Conservation (phyloP, 2,888 invertebrate genomes). For the Cantharis rustica region DNA sequence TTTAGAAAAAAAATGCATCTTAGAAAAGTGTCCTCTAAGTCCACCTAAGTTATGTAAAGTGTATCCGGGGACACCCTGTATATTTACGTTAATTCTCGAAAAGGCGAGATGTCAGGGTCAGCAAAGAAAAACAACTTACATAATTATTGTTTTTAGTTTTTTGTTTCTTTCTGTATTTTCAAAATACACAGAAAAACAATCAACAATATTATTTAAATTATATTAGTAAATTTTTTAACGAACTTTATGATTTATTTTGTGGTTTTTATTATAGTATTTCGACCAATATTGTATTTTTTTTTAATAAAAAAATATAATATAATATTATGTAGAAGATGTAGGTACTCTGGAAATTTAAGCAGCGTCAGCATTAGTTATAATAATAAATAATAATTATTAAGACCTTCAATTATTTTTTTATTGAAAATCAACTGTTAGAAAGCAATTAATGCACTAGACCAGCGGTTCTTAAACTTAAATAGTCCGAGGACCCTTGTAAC, state of each 20-base stretch:
- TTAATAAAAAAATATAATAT: too few species aligned
- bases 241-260: not conserved
- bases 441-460: not conserved
- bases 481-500: too few species aligned
- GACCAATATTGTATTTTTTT: too few species aligned
- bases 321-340: not conserved
- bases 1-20: too few species aligned
- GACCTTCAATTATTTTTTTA: not conserved
- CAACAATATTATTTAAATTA: too few species aligned
- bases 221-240: too few species aligned
- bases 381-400: not conserved
- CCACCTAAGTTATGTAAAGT: too few species aligned
- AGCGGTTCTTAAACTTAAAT: too few species aligned
- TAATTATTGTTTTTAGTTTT: not conserved
- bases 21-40: too few species aligned
- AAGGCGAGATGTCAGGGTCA: not conserved
- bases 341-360: not conserved
- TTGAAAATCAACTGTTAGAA: not conserved
- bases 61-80: too few species aligned
- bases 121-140: not conserved
- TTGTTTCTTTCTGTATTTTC: not conserved
- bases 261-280: not conserved
- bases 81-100: not conserved
- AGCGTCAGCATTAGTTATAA: not conserved
- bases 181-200: not conserved